Evolutionary conservation across 2,797 vertebrate species (phyloP), one percentile per base, ranked within the genome.

Genomic region (Syncerus caffer): DNA sequence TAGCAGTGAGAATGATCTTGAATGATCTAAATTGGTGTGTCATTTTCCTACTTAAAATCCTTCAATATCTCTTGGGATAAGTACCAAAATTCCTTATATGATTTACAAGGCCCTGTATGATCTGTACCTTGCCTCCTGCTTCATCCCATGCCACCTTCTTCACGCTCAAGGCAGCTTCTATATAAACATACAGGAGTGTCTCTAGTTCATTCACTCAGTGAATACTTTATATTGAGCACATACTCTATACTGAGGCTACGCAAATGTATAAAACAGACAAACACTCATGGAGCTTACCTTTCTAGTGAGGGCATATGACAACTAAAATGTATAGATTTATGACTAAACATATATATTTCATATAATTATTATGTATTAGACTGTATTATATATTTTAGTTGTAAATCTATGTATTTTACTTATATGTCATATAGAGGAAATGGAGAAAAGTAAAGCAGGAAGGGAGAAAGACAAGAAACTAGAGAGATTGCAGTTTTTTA

Each of bases 11-110:
- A 57, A 78, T 90, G 31, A 76, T 71, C n/a, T 60, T 85, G 3
- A 71, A 90, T 17, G 23, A 45, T 83, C 3, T 42, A 27, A 82
- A 42, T 31, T 79, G 45, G 80, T 31, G 6, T 79, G 45, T 58
- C n/a, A 50, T 95, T 83, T 94, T 97, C 64, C 86, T 94, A 9
- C 67, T 96, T 89, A 67, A 96, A 96, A 51, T 47, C 83, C 34
- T 94, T 60, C 16, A 60, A 0, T 71, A 50, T 92, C 84, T 92
- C 27, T 58, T 62, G 5, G 29, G 27, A n/a, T 90, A 88, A 85
- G 85, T 57, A 60, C 31, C 42, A 34, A 13, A 58, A 23, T 90
- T 60, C 4, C 47, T 85, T 57, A 34, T 15, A 13, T 62, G 45
- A 7, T 23, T 76, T 82, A 34, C 10, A 57, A 47, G 31, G n/a